Conservation (phyloP, 37 sponge, comb jelly and placozoan genomes). For the Agelas oroides region DNA sequence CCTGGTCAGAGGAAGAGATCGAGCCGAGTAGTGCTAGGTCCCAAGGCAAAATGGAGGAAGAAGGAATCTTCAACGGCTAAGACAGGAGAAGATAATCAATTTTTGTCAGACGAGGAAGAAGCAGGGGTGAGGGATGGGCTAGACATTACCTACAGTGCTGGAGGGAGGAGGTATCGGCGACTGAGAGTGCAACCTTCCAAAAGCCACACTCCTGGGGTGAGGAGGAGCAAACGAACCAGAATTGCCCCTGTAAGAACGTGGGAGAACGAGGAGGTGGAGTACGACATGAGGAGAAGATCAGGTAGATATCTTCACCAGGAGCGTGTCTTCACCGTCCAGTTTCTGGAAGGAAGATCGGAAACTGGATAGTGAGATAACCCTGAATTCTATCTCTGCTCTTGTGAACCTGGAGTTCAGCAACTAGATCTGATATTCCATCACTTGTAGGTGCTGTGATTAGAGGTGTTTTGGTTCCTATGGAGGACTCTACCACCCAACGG, state of each 20-base stretch:
- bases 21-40: too few species aligned
- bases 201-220: slow-evolving; percentile 25
- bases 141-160: slow-evolving; percentile 1
- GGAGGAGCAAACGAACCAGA: slow-evolving; percentile 26
- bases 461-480: slow-evolving; percentile 16
- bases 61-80: too few species aligned
- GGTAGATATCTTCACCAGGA: background rate
- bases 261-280: slow-evolving; percentile 31
- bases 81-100: too few species aligned
- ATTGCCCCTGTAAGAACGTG: slow-evolving; percentile 20
- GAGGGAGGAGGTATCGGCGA: slow-evolving; percentile 32
- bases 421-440: too few species aligned
- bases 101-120: background rate
- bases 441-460: background rate
- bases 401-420: too few species aligned
- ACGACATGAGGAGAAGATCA: slow-evolving; percentile 18
- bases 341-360: too few species aligned
- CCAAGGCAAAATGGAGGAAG: too few species aligned
- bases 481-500: background rate
- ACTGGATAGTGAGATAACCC: too few species aligned
- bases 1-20: too few species aligned
- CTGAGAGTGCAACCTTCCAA: background rate
- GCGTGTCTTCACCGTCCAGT: too few species aligned
- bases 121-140: slow-evolving; percentile 1
- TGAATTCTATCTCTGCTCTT: too few species aligned